These are phyloP conservation scores for Lycophotia porphyrea DNA, from an alignment of 2,888 invertebrate species.

Conservation along the genomic window DNA sequence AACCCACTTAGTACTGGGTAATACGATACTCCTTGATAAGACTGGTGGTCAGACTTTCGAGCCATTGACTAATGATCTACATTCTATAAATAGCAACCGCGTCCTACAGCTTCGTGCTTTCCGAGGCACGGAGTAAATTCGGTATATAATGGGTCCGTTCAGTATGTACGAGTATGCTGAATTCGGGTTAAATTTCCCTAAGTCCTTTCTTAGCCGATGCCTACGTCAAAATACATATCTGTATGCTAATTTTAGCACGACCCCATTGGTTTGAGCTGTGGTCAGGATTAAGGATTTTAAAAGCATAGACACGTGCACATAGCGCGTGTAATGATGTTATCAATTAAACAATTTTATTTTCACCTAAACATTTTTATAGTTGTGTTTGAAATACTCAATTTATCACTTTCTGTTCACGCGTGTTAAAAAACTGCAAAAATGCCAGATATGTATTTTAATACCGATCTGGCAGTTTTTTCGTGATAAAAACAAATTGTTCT, in stretches of 20 bases:
- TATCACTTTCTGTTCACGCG: conserved; percentile 6
- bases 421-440: too few relatives aligned
- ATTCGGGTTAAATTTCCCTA: neutral
- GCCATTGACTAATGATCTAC: too few relatives aligned
- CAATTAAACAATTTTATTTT: neutral
- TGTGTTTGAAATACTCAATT: conserved; percentile 3
- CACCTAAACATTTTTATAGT: neutral
- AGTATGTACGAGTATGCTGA: too few relatives aligned
- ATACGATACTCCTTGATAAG: too few relatives aligned
- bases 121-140: too few relatives aligned
- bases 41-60: too few relatives aligned
- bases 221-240: neutral
- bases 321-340: neutral
- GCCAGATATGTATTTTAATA: too few relatives aligned
- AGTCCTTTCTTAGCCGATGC: neutral
- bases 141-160: too few relatives aligned
- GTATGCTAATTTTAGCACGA: neutral
- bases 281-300: neutral
- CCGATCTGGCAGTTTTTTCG: neutral
- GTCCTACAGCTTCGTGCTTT: too few relatives aligned
- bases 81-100: too few relatives aligned
- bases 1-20: too few relatives aligned
- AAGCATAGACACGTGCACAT: neutral
- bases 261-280: neutral
- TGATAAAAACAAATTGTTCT: neutral